phyloP scores from a whole-genome alignment of 1,140 invertebrate genomes.

The Habropoda laboriosa region DNA sequence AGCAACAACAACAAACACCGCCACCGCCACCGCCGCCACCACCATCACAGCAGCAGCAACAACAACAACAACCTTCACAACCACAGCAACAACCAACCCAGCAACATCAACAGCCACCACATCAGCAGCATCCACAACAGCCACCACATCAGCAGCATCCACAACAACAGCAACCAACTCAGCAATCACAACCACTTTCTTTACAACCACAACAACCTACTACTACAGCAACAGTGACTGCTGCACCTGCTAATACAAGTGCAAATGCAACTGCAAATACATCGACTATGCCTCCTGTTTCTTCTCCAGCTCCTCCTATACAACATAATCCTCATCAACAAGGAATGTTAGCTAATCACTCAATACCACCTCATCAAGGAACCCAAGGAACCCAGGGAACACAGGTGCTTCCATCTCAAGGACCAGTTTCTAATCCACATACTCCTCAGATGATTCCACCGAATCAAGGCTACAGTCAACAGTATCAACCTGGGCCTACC shows the following conservation, averaged over 20 bases:
- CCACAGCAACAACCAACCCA: constrained; percentile 47
- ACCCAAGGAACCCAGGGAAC: constrained; percentile 67
- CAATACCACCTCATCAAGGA: constrained; percentile 73
- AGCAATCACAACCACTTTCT: constrained; percentile 50
- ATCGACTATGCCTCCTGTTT: constrained; percentile 67
- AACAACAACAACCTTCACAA: constrained; percentile 29
- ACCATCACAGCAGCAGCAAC: constrained; percentile 3
- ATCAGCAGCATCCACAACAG: constrained; percentile 53
- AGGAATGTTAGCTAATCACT: constrained; percentile 77
- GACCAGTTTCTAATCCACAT: constrained; percentile 70
- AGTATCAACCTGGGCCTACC: constrained; percentile 72
- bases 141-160: constrained; percentile 55
- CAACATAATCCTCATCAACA: constrained; percentile 73
- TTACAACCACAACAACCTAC: constrained; percentile 47
- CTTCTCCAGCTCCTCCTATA: constrained; percentile 65
- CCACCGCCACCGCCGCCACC: constrained; percentile 46
- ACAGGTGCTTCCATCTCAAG: constrained; percentile 71
- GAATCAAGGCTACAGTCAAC: constrained; percentile 80
- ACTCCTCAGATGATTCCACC: constrained; percentile 81
- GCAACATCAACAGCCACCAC: constrained; percentile 49
- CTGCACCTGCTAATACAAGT: constrained; percentile 62
- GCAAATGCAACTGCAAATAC: constrained; percentile 67
- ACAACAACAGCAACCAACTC: constrained; percentile 46
- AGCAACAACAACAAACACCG: constrained; percentile 39
- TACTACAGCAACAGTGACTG: constrained; percentile 56